Evolutionary conservation across 2,888 invertebrate species (phyloP).

Genomic region (Erpobdella octoculata): DNA sequence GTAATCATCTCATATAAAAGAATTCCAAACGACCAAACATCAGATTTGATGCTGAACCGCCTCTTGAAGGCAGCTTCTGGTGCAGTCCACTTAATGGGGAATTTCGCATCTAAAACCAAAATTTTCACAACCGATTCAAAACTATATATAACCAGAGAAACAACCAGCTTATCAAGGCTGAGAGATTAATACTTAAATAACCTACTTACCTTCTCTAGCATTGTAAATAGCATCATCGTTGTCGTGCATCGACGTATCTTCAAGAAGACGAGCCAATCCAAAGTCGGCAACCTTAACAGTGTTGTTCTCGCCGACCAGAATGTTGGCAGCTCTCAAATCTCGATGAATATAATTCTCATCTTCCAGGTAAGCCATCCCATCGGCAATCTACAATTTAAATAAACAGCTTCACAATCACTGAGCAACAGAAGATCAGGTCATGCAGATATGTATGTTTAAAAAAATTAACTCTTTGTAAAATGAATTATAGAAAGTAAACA

Average conservation of each 20-base stretch:
- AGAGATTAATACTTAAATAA: no score
- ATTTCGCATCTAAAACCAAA: constrained; percentile 70
- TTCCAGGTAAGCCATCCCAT: constrained; percentile 52
- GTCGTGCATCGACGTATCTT: constrained; percentile 18
- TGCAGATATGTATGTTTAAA: no score
- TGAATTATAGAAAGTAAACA: no score
- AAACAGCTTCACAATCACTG: neutral
- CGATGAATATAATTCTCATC: constrained; percentile 49
- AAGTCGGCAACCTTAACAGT: constrained; percentile 52
- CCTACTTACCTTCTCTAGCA: constrained; percentile 30
- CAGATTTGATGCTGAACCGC: constrained; percentile 92
- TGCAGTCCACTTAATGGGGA: constrained; percentile 97
- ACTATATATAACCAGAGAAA: no score
- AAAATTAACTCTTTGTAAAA: no score
- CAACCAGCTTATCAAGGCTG: no score
- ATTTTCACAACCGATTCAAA: no score
- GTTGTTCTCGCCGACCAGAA: constrained; percentile 49
- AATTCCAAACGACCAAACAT: constrained; percentile 97
- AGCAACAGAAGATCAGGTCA: no score
- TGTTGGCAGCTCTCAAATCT: constrained; percentile 51
- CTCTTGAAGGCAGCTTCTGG: constrained; percentile 91
- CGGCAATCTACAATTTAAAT: constrained; percentile 45
- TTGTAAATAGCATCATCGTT: constrained; percentile 40
- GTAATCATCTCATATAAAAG: constrained; percentile 90
- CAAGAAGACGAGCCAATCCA: constrained; percentile 48